phyloP scores from a whole-genome alignment of 2,113 vertebrate species.

The Hemibagrus wyckioides region DNA sequence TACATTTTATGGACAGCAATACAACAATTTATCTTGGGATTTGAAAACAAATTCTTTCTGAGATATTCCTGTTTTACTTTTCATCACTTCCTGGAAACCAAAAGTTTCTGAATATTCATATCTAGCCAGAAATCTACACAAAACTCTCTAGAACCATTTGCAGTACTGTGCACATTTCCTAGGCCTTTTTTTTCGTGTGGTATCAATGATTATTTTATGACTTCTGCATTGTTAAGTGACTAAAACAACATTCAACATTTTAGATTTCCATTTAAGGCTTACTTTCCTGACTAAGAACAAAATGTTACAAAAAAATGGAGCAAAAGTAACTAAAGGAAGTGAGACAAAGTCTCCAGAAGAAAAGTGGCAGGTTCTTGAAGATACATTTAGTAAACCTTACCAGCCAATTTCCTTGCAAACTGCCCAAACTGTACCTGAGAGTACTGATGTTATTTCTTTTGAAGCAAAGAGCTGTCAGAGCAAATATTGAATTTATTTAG shows the following conservation, averaged over 20 bases:
- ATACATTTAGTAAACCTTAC: background rate
- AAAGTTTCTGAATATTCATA: background rate
- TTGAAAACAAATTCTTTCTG: background rate
- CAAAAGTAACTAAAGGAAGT: background rate
- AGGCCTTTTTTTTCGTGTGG: too few species aligned
- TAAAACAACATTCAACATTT: too few species aligned
- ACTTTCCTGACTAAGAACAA: too few species aligned
- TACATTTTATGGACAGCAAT: background rate
- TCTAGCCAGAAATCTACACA: background rate
- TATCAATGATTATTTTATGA: too few species aligned
- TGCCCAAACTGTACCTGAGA: background rate
- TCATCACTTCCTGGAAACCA: background rate
- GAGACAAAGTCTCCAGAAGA: background rate
- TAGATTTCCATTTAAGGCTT: too few species aligned
- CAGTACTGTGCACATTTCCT: background rate
- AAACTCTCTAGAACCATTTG: background rate
- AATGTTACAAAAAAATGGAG: background rate
- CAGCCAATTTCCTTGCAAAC: background rate
- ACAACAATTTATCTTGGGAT: background rate
- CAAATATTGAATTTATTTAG: background rate
- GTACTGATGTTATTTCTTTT: background rate
- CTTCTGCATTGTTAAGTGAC: background rate
- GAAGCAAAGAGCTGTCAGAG: background rate
- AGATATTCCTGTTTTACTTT: background rate
- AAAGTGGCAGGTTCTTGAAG: background rate